Conservation (phyloP, 2,113 vertebrate species). For the Mormoops blainvillei region DNA sequence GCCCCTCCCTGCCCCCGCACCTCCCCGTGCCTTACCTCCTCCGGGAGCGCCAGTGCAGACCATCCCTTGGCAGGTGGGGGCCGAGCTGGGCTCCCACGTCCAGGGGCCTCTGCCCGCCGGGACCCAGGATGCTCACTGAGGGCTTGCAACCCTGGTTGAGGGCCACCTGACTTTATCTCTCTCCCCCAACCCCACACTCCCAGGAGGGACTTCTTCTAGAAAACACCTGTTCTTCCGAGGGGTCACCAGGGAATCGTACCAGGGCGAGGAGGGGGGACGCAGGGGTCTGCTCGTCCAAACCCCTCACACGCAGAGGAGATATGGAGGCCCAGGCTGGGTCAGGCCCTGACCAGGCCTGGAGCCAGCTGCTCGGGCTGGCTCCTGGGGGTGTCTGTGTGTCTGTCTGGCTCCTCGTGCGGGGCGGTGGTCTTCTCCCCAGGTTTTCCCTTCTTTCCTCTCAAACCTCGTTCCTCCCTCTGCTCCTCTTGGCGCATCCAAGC, state of each 20-base stretch:
- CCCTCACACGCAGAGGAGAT: neutral
- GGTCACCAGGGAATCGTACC: too few relatives aligned
- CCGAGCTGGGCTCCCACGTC: neutral
- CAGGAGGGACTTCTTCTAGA: neutral
- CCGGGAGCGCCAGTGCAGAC: too few relatives aligned
- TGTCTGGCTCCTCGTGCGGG: neutral
- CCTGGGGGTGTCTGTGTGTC: accelerated
- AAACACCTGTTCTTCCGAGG: neutral
- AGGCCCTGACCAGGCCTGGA: neutral
- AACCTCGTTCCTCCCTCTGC: neutral
- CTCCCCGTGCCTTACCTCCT: neutral
- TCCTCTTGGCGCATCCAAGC: neutral
- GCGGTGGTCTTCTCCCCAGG: neutral
- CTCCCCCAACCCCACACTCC: accelerated
- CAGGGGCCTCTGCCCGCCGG: accelerated
- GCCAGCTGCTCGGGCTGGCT: too few relatives aligned
- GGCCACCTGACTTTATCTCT: too few relatives aligned
- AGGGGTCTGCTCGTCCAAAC: neutral
- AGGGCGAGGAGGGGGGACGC: too few relatives aligned
- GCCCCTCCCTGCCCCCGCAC: neutral
- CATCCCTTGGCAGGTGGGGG: accelerated
- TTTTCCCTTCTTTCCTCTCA: neutral
- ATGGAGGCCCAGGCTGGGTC: neutral
- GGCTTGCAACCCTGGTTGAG: neutral
- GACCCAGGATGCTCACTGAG: neutral